Base-by-base conservation (phyloP, 2,797 vertebrate genomes). In the Cynopterus sphinx region DNA sequence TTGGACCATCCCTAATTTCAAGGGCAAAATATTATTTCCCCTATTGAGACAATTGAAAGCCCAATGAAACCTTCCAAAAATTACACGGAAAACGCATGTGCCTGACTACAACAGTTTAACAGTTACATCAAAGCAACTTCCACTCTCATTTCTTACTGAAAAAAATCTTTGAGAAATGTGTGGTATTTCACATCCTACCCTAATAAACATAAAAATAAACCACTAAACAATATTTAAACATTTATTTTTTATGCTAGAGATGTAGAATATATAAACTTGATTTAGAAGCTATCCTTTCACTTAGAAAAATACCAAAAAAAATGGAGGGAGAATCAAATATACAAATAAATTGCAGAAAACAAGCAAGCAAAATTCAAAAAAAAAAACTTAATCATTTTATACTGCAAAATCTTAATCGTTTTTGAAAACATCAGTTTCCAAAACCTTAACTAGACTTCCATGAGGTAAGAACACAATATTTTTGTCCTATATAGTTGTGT, bases 341-440 rank as follows among this genome's bases (percentile, higher is more conserved):
- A 87, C 21, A 73, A 85, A 41, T 73, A 95, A 71, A 74, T 6
- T 90, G 3, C 63, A 89, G 16, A 26, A 87, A 16, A 67, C 36
- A 88, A 95, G 74, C 11, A 95, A 92, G n/a, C 36, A 93, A 73
- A 43, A 57, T 55, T 82, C 26, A 94, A 90, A 79, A 53, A 36
- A 90, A 91, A 88, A 67, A 77, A 59, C 28, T 43, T 55, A 85
- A 43, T 61, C 8, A 89, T 84, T 74, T 93, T 74, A 83, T 0
- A 79, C 9, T 78, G 22, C 11, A 79, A 68, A 95, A 36, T 12
- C 63, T 68, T 59, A 91, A 67, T 1, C 11, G 6, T 24, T 87
- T 70, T 65, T 74, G 6, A 21, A 90, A 95, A 90, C 31, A 33
- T 31, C 73, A n/a, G 71, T 94, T 81, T 88, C 49, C 61, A 65